Evolutionary conservation across 2,113 vertebrate genomes (phyloP), one percentile per base, ranked within the genome.

Genomic region (Hydropotes inermis): DNA sequence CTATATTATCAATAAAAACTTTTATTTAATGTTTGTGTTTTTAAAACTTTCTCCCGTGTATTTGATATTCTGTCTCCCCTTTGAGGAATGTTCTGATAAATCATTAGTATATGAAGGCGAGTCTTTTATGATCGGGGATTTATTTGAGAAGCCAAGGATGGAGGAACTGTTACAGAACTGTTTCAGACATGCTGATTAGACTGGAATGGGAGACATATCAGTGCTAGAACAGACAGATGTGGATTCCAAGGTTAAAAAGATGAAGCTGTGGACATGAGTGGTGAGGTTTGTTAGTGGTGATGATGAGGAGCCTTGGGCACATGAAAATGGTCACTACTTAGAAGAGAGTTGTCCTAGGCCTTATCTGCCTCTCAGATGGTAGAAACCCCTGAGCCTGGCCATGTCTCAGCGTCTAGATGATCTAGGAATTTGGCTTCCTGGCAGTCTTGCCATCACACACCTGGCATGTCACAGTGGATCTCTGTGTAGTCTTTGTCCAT

Each of bases 41-140:
- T 43, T 39, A 93, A 91, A 39, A 86, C 9, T 78, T 87, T 88
- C 36, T 67, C 6, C 12, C n/a, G 21, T 90, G 7, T 85, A 43
- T 81, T 64, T 84, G 88, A 47, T 76, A 85, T 95, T 88, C 7
- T 25, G 17, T 74, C 45, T 86, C 15, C 28, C 13, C 19, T 96
- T 93, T 94, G 84, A 91, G 50, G 91, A 97, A 87, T 74, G 8
- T 79, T 91, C 60, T 39, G 28, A 12, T 97, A 82, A 92, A 94
- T 43, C 89, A 89, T 36, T 67, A n/a, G 55, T 67, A 0, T 81
- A 19, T 91, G 47, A 95, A 88, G 3, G 54, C 86, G 43, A 96
- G 30, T 82, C 67, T 85, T 74, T 97, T n/a, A 11, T 87, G 33
- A 74, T 89, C 5, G 54, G 30, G 30, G 19, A 45, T 91, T 85